Base-by-base conservation (phyloP, 2,797 vertebrate species). In the Coluber constrictor region DNA sequence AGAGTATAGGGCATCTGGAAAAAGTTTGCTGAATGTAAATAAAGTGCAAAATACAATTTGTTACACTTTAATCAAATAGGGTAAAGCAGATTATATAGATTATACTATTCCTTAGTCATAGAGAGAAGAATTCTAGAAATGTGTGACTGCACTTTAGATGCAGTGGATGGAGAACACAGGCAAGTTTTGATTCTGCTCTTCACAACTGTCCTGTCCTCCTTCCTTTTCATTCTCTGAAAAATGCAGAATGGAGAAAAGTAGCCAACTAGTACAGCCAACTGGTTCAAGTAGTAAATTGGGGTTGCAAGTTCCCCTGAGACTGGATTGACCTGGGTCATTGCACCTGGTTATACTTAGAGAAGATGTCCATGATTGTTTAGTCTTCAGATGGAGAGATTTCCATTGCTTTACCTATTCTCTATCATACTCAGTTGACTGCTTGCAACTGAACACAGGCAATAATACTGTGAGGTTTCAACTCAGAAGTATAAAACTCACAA, bases 1-100 rank as follows among this genome's bases (percentile, higher is more conserved):
- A 0, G 92, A 96, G 93, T 91, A 96, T 94, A 95, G 94, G 96
- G 94, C 91, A 89, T 93, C 90, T 91, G 66, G 89, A 63, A 92
- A 86, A 88, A 16, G 86, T 86, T 94, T 91, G 27, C 32, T 23
- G 56, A 92, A 91, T 32, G 70, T 94, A 94, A 92, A 92, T 86
- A 90, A 92, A 92, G 89, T 47, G 89, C 59, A 90, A 92, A 88
- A 32, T 89, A 59, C 86, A 92, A 92, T 57, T 91, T 88, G 89
- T 90, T 91, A 92, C 86, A 92, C 87, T 91, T 56, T 89, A 88
- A 92, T 94, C 70, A 88, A 70, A 63, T 86, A 90, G 86, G 83
- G n/a, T 63, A 89, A 91, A 90, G 54, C 51, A 32, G 70, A 83
- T 88, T 88, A 92, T 47, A 59, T 56, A 89, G 86, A 86, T 94